These are phyloP conservation scores for Paradisaea rubra DNA, from an alignment of 2,113 vertebrate species.

Conservation along the genomic window DNA sequence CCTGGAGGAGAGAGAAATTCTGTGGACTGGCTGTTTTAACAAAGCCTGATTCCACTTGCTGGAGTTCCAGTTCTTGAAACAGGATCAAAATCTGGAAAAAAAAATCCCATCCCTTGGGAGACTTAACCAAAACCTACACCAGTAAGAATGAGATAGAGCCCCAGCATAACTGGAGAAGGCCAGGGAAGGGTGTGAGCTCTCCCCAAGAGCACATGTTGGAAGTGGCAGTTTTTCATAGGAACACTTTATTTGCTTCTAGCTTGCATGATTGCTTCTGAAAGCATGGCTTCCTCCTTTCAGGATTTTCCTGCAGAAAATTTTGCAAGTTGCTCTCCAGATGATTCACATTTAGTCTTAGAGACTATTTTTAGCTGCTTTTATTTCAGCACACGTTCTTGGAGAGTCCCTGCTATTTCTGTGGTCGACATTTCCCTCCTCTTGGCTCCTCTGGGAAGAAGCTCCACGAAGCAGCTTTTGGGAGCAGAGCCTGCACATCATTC, in stretches of 20 bases:
- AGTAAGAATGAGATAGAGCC: neutral
- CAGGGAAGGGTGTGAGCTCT: neutral
- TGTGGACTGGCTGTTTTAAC: neutral
- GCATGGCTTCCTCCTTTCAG: neutral
- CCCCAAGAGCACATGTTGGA: neutral
- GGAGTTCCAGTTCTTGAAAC: neutral
- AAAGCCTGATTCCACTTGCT: neutral
- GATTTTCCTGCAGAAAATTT: slow-evolving; percentile 2
- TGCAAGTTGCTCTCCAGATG: neutral
- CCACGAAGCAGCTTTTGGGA: neutral
- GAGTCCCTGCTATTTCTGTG: neutral
- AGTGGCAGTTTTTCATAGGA: neutral
- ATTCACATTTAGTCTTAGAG: slow-evolving; percentile 4
- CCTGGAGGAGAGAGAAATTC: neutral
- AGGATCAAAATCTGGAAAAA: neutral
- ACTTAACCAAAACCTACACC: neutral
- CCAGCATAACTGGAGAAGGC: neutral
- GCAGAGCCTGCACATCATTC: neutral
- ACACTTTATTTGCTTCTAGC: neutral
- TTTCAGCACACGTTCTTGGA: slow-evolving; percentile 15
- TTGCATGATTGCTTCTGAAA: neutral
- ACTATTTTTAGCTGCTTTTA: slow-evolving; percentile 30
- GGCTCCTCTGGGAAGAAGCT: neutral
- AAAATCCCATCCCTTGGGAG: neutral
- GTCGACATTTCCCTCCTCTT: neutral